Evolutionary conservation across 2,113 vertebrate genomes (phyloP).

Genomic region (Microcebus lehilahytsara): DNA sequence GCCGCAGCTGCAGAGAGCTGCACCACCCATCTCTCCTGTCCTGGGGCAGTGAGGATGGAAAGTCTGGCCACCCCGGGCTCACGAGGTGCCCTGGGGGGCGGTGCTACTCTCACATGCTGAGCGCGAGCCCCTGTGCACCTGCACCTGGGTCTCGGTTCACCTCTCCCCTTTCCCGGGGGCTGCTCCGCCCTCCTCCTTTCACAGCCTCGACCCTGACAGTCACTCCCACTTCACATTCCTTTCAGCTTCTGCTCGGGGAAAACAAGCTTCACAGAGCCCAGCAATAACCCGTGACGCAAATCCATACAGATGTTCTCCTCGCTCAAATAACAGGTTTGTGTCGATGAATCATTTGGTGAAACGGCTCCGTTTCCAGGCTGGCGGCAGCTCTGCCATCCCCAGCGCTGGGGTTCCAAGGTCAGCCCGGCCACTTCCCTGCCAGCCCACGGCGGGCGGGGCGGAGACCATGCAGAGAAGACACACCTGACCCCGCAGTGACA

Average conservation of each 20-base stretch:
- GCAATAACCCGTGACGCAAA: not conserved
- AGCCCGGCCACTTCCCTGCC: not conserved
- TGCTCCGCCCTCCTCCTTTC: not conserved
- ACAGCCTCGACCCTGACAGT: rapidly evolving
- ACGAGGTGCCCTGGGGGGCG: too few relatives aligned
- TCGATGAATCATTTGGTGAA: too few relatives aligned
- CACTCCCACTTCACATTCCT: not conserved
- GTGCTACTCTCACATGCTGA: not conserved
- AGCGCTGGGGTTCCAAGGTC: not conserved
- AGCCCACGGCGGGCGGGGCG: not conserved
- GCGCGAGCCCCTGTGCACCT: rapidly evolving
- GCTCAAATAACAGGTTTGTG: not conserved
- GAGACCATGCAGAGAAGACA: too few relatives aligned
- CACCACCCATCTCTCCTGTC: not conserved
- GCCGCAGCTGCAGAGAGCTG: not conserved
- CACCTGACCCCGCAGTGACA: not conserved
- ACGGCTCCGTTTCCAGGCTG: rapidly evolving
- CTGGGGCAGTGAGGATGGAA: not conserved
- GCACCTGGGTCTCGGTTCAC: rapidly evolving
- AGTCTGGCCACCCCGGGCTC: not conserved
- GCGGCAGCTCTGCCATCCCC: not conserved
- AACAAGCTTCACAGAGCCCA: not conserved
- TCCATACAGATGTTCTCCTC: not conserved
- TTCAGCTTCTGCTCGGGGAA: not conserved
- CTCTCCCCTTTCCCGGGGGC: not conserved